Evolutionary conservation across 2,888 invertebrate species (phyloP), one percentile per base, ranked within the genome.

Genomic region (Podabrus alpinus): DNA sequence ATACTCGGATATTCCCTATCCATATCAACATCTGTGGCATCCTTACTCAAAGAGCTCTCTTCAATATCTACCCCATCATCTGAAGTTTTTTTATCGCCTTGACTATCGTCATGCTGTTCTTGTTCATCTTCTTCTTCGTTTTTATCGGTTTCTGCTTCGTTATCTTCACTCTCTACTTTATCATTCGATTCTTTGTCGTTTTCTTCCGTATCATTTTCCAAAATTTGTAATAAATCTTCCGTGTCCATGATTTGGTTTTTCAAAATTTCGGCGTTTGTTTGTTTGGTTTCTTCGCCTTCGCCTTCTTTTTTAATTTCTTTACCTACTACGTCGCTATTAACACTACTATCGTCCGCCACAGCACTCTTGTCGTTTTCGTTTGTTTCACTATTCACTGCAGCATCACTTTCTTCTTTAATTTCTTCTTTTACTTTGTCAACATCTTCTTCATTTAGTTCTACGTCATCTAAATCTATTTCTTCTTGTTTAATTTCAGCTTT

Each of bases 81-180:
- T 3, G 29, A 73, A 66, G 10, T 71, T 69, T 60, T 78, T 71
- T 81, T 81, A 86, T 84, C 73, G 87, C 87, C 80, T 67, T 29
- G 87, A 86, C 80, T 85, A 83, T 81, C 87, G 86, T 19, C 85
- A 83, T 69, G 69, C 17, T 45, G 71, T 76, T 78, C 66, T 70
- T 74, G 24, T n/a, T 15, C 67, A 77, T 79, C 15, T 72, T 80
- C 74, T 13, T 77, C 60, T 45, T 77, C 79, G 16, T 71, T 70
- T 70, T 79, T 69, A 68, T 67, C 66, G n/a, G 66, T 73, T 25
- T 79, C 77, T n/a, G 70, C 74, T 11, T 79, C 79, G 16, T 45
- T 72, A 13, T 79, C 61, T 74, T 77, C 73, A 66, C 78, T 75
- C 11, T 70, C 66, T 10, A 59, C 68, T 17, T 76, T 73, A 17